phyloP scores from a whole-genome alignment of 2,888 invertebrate species.

The Coleophora deauratella region DNA sequence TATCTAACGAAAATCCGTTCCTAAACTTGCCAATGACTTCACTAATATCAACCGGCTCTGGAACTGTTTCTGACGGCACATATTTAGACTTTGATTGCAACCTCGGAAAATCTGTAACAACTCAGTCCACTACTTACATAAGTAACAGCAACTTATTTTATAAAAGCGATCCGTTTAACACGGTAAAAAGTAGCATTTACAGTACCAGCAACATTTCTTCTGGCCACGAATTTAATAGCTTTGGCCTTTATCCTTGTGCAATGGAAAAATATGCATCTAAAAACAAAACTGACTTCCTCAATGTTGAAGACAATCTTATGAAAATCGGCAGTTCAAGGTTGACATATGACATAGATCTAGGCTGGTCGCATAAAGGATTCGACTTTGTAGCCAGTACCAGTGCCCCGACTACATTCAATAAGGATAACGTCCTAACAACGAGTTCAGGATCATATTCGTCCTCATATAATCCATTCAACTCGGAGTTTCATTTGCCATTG shows the following conservation, averaged over 20 bases:
- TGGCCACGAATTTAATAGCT: slow-evolving; percentile 58
- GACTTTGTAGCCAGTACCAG: slow-evolving; percentile 62
- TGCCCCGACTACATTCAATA: slow-evolving; percentile 44
- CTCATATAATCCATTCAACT: slow-evolving; percentile 62
- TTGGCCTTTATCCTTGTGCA: slow-evolving; percentile 63
- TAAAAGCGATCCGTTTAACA: slow-evolving; percentile 56
- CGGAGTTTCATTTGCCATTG: slow-evolving; percentile 61
- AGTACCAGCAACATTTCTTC: slow-evolving; percentile 62
- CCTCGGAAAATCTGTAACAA: slow-evolving; percentile 42
- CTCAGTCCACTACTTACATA: slow-evolving; percentile 37
- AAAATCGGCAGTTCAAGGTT: slow-evolving; percentile 59
- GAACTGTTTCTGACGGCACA: slow-evolving; percentile 40
- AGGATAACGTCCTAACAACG: slow-evolving; percentile 54
- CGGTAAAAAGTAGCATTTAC: slow-evolving; percentile 57
- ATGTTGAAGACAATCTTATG: slow-evolving; percentile 63
- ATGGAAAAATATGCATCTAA: slow-evolving; percentile 63
- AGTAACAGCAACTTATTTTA: slow-evolving; percentile 55
- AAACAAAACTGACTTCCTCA: slow-evolving; percentile 53
- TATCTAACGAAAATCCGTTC: slow-evolving; percentile 54
- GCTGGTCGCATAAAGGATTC: slow-evolving; percentile 66
- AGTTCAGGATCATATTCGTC: slow-evolving; percentile 47
- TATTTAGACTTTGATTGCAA: slow-evolving; percentile 62
- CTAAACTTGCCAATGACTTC: slow-evolving; percentile 54
- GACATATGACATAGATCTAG: slow-evolving; percentile 64
- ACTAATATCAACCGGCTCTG: slow-evolving; percentile 40